These are phyloP conservation scores for Magallana gigas DNA, from an alignment of 1,140 invertebrate species.

Conservation along the genomic window DNA sequence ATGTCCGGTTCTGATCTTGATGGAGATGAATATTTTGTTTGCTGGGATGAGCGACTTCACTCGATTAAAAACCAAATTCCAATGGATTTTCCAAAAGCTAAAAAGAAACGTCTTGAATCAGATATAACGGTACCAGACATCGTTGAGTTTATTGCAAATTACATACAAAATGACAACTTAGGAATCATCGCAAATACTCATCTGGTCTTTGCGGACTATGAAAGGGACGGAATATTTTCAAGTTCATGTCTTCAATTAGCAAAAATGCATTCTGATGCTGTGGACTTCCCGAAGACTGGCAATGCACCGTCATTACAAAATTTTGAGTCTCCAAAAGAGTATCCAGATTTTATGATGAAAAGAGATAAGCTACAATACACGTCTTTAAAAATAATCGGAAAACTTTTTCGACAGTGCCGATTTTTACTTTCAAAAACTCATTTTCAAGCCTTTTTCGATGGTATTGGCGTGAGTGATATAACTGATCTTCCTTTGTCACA, in stretches of 20 bases:
- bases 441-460: no score
- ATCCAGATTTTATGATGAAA: slow-evolving; percentile 52
- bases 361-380: slow-evolving; percentile 40
- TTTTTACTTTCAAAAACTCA: no score
- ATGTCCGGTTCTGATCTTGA: slow-evolving; percentile 56
- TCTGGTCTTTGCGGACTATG: slow-evolving; percentile 39
- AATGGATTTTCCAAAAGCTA: slow-evolving; percentile 22
- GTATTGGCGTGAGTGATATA: no score
- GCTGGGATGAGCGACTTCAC: slow-evolving; percentile 46
- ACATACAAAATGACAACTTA: slow-evolving; percentile 38
- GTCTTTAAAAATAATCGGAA: slow-evolving; percentile 37
- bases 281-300: slow-evolving; percentile 48
- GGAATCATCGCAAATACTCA: slow-evolving; percentile 49
- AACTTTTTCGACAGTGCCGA: slow-evolving; percentile 39
- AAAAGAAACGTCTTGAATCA: neutral
- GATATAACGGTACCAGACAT: slow-evolving; percentile 12
- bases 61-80: slow-evolving; percentile 14
- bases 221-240: slow-evolving; percentile 1
- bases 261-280: slow-evolving; percentile 48
- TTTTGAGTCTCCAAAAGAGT: slow-evolving; percentile 16
- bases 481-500: neutral
- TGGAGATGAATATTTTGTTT: slow-evolving; percentile 54
- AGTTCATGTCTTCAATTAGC: slow-evolving; percentile 11
- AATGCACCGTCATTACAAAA: slow-evolving; percentile 8
- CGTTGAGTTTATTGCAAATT: slow-evolving; percentile 28